Conservation (phyloP, 2,888 invertebrate species). For the Apodemia zela region DNA sequence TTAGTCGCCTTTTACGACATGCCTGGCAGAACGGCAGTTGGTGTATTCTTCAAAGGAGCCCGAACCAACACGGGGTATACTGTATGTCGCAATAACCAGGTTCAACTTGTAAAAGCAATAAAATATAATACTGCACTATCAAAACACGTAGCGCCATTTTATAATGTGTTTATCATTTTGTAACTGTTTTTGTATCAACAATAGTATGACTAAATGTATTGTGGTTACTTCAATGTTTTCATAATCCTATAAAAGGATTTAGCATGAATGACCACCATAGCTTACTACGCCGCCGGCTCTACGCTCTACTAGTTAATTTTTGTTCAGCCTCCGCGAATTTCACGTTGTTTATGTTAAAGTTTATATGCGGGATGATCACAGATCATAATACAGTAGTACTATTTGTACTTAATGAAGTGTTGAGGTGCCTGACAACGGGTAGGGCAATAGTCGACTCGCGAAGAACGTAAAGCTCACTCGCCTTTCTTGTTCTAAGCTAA, state of each 20-base stretch:
- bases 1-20: too few relatives aligned
- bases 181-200: constrained; percentile 16
- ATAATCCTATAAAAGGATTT: constrained; percentile 24
- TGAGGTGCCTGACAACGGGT: constrained; percentile 49
- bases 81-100: too few relatives aligned
- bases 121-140: too few relatives aligned
- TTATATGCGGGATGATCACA: constrained; percentile 12
- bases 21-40: too few relatives aligned
- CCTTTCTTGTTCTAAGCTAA: constrained; percentile 38
- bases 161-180: neutral
- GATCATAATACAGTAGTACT: constrained; percentile 11
- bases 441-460: constrained; percentile 58
- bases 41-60: too few relatives aligned
- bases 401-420: constrained; percentile 53
- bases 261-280: constrained; percentile 52
- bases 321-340: constrained; percentile 36
- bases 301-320: constrained; percentile 42
- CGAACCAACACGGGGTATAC: too few relatives aligned
- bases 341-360: neutral
- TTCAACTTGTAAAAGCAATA: too few relatives aligned
- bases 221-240: constrained; percentile 12
- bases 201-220: constrained; percentile 8
- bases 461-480: constrained; percentile 54
- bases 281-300: constrained; percentile 44
- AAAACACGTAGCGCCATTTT: constrained; percentile 1